A percentile compares a stretch with the other conserved stretches of the same genome.
phyloP scores from a whole-genome alignment of 2,113 vertebrate genomes.

The Enhydra lutris region DNA sequence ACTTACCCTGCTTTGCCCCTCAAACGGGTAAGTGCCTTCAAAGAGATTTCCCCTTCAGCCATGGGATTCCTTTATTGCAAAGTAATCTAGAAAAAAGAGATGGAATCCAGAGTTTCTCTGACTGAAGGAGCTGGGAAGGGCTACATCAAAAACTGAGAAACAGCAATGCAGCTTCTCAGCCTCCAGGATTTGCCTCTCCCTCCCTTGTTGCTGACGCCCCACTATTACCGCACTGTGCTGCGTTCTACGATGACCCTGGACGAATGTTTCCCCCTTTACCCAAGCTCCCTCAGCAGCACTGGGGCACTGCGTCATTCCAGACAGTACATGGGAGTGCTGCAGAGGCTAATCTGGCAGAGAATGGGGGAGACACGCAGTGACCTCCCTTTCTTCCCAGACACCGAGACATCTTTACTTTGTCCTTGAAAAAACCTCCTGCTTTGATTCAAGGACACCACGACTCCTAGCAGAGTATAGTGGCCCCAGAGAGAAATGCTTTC shows the following conservation, averaged over 20 bases:
- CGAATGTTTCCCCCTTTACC: too few species aligned
- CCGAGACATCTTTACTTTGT: conserved; percentile 3
- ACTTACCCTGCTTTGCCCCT: conserved; percentile 4
- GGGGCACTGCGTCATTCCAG: accelerated
- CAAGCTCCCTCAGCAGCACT: not conserved
- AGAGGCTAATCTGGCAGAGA: not conserved
- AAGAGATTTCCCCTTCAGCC: not conserved
- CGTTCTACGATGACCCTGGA: not conserved
- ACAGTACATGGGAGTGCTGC: not conserved
- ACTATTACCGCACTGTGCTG: too few species aligned
- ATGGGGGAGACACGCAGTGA: not conserved
- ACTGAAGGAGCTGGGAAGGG: not conserved
- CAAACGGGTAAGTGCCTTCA: conserved; percentile 18
- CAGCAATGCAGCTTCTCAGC: not conserved
- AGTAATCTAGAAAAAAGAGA: not conserved
- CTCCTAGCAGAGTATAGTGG: not conserved
- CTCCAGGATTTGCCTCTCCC: not conserved
- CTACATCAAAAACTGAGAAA: not conserved
- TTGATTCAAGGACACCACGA: not conserved
- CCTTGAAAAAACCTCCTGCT: not conserved
- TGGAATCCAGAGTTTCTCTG: not conserved
- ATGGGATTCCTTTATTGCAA: not conserved
- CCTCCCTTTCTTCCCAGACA: not conserved
- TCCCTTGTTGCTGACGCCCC: not conserved
- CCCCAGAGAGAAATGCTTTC: not conserved